Base-by-base conservation (phyloP, 2,113 vertebrate genomes). In the Abramis brama region DNA sequence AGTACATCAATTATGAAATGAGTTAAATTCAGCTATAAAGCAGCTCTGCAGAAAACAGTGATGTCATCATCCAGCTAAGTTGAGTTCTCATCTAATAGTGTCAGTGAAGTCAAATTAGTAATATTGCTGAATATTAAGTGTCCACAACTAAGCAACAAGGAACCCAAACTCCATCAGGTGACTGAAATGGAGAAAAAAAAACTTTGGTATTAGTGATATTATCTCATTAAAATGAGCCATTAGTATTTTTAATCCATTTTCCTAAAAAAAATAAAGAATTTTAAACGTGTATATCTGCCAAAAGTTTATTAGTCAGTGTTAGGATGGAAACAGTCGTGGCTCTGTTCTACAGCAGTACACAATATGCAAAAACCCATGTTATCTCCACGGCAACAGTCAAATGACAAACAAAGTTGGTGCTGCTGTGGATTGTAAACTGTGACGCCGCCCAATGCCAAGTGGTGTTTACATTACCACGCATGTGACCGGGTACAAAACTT, bases 361-460 rank as follows among this genome's bases (percentile, higher is more conserved):
- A 68, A 64, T 55, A 66, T 70, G 36, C 47, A 85, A 75, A 80
- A 47, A 75, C 10, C 4, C 0, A 60, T 15, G 8, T 5, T 15
- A 74, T 84, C 78, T 21, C 74, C 79, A 83, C 15, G 45, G 86
- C 74, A 85, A 90, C 77, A 89, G 87, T 85, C 45, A 87, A 90
- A 90, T 60, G 52, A 80, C 17, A 79, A 64, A 81, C 57, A 81
- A 81, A 77, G 21, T 50, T 3, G 15, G 11, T 36, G 66, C n/a
- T 39, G 27, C 19, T 77, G 59, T 66, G 21, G 79, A 80, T 27
- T 45, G 25, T 47, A 66, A 64, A 66, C n/a, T 47, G 15, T 76
- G 17, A 1, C 4, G 15, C 59, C 1, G 43, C 43, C 12, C 3
- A 3, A 27, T 6, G 13, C 13, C n/a, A 81, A 47, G 39, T 60